Evolutionary conservation across 2,113 vertebrate genomes (phyloP), one percentile per base, ranked within the genome.

Genomic region (Meleagris gallopavo): DNA sequence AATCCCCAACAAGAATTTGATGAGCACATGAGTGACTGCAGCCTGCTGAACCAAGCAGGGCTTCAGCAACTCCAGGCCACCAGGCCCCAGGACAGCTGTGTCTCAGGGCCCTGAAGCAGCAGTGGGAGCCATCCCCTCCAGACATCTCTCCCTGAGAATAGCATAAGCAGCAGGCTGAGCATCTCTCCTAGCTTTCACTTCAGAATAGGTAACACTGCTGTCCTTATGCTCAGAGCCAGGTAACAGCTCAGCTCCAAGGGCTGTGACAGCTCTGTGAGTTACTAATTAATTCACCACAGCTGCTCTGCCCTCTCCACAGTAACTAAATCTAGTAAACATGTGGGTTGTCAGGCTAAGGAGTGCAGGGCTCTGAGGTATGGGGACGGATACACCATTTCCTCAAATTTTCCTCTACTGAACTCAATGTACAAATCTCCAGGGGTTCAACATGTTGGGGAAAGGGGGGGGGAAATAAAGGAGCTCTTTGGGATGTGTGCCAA

Each of bases 251-350:
- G 52, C 46, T 85, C 65, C 2, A 0, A 41, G 81, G 29, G 20
- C 74, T 72, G 52, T 3, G 0, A 41, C 65, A 81, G 38, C 50
- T 73, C 79, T 90, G 60, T 40, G 80, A 88, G 75, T 74, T 64
- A 67, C 82, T 81, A 86, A 86, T 88, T 91, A 91, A 88, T 77
- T 83, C 75, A 86, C 50, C 64, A n/a, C 75, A 95, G 61, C 75
- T 77, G 50, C 50, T 85, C 75, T 95, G 46, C 69, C 38, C 61
- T 80, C 41, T 81, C 79, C 30, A n/a, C 57, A 36, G 82, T 48
- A 80, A 21, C 62, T 74, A 60, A 46, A 86, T 50, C 90, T 70
- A n/a, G 40, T 38, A 73, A 91, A 83, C 0, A 1, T 48, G 88
- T 69, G 20, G n/a, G 20, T 11, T 84, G 48, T 74, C 17, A 12